These are phyloP conservation scores for Oasisia sp. DNA, from an alignment of 2,888 invertebrate genomes.

Conservation along the genomic window DNA sequence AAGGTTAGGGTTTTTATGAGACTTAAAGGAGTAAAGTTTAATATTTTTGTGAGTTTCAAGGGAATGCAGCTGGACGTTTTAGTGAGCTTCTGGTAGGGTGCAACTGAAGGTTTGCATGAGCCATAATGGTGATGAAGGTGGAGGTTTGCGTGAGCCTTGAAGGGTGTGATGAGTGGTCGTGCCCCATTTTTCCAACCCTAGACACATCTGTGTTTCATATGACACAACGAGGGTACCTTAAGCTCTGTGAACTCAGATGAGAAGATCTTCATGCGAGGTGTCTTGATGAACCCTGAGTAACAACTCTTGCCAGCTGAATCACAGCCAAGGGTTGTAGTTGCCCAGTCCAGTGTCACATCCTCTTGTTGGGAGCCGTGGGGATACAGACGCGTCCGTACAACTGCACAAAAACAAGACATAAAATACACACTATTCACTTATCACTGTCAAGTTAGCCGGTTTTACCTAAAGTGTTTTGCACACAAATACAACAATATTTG, in stretches of 20 bases:
- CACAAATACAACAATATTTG: too few relatives aligned
- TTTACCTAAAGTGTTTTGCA: not conserved
- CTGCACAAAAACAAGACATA: not conserved
- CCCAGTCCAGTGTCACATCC: not conserved
- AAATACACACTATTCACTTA: not conserved
- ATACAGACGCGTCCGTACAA: not conserved
- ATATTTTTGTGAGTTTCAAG: too few relatives aligned
- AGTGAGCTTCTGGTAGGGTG: too few relatives aligned
- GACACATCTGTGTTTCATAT: not conserved
- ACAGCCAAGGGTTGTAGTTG: not conserved
- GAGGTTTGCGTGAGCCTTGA: too few relatives aligned
- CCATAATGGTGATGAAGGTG: too few relatives aligned
- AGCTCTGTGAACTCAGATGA: not conserved
- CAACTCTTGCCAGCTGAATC: not conserved
- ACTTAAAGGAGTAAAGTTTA: too few relatives aligned
- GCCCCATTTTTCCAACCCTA: too few relatives aligned
- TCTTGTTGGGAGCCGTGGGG: not conserved
- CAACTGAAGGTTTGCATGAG: too few relatives aligned
- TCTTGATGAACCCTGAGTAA: not conserved
- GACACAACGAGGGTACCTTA: not conserved
- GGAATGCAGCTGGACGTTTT: too few relatives aligned
- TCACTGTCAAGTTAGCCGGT: not conserved
- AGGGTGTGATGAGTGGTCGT: too few relatives aligned
- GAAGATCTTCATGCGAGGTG: slow-evolving; percentile 11
- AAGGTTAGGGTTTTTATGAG: too few relatives aligned